Evolutionary conservation across 2,113 vertebrate genomes (phyloP).

Genomic region (Antechinus flavipes): DNA sequence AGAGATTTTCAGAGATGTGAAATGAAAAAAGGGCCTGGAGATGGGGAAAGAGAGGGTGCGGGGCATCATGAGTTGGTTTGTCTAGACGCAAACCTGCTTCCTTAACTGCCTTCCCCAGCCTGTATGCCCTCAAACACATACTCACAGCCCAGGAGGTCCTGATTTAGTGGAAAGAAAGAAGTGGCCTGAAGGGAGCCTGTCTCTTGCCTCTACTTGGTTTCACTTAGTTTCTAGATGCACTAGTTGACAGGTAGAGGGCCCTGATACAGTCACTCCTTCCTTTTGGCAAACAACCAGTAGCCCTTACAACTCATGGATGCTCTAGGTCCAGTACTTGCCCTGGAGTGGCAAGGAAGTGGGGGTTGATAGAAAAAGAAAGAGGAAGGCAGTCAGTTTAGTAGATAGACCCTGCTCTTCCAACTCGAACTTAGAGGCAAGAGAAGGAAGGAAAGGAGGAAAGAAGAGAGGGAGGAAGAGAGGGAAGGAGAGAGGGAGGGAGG

Average conservation of each 20-base stretch:
- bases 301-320: slow-evolving; percentile 90
- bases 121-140: not conserved
- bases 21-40: not conserved
- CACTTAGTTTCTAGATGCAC: slow-evolving; percentile 91
- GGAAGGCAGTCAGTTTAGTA: not conserved
- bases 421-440: not conserved
- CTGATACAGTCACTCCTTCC: slow-evolving; percentile 93
- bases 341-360: slow-evolving; percentile 58
- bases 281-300: slow-evolving; percentile 92
- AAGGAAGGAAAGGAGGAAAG: not conserved
- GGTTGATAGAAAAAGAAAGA: not conserved
- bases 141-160: not conserved
- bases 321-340: slow-evolving; percentile 92
- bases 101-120: not conserved
- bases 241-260: slow-evolving; percentile 84
- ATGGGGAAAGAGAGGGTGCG: not conserved
- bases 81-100: slow-evolving; percentile 69
- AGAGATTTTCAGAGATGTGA: slow-evolving; percentile 54
- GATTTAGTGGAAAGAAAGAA: not conserved
- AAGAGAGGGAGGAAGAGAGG: not conserved
- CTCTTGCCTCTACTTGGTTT: not conserved
- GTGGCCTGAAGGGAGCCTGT: not conserved
- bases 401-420: not conserved
- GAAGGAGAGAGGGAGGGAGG: no score
- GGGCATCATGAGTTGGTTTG: slow-evolving; percentile 23